Percentiles rank a stretch among this genome's conserved stretches.
phyloP scores from a whole-genome alignment of 2,797 vertebrate species.

The Micropoecilia bifurca region DNA sequence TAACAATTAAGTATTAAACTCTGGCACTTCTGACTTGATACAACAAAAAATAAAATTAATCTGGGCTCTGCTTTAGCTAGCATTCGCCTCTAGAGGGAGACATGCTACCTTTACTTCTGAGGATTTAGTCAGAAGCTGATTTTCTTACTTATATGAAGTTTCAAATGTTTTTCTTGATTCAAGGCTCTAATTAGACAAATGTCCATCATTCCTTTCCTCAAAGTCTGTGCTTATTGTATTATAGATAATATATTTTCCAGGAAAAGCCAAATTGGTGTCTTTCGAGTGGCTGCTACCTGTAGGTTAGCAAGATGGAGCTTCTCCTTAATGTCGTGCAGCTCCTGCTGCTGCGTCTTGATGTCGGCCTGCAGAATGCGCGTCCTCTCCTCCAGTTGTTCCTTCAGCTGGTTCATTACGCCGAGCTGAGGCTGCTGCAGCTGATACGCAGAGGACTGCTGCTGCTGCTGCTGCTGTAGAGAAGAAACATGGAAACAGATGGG shows the following conservation, averaged over 20 bases:
- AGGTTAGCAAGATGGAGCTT: conserved; percentile 88
- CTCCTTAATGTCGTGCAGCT: conserved; percentile 88
- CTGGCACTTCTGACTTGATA: neutral
- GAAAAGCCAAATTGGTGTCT: neutral
- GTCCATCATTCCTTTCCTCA: neutral
- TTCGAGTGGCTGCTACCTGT: conserved; percentile 72
- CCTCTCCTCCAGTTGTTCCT: conserved; percentile 88
- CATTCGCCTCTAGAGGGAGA: conserved; percentile 63
- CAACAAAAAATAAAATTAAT: neutral
- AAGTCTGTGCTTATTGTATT: no score
- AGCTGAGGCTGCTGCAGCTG: conserved; percentile 84
- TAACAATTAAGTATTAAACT: neutral
- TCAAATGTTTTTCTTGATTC: neutral
- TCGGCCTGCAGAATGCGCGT: conserved; percentile 87
- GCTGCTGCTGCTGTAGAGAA: conserved; percentile 55
- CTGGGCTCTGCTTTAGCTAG: neutral
- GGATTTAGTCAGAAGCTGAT: conserved; percentile 1
- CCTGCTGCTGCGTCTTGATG: conserved; percentile 88
- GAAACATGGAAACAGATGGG: conserved; percentile 5
- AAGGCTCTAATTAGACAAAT: neutral
- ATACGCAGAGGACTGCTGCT: conserved; percentile 75
- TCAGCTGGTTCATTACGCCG: conserved; percentile 89
- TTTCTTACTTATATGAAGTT: neutral
- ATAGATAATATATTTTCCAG: neutral
- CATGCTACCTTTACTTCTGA: conserved; percentile 32